Evolutionary conservation across 2,797 vertebrate species (phyloP), one percentile per base, ranked within the genome.

Genomic region (Sebastes cheni): DNA sequence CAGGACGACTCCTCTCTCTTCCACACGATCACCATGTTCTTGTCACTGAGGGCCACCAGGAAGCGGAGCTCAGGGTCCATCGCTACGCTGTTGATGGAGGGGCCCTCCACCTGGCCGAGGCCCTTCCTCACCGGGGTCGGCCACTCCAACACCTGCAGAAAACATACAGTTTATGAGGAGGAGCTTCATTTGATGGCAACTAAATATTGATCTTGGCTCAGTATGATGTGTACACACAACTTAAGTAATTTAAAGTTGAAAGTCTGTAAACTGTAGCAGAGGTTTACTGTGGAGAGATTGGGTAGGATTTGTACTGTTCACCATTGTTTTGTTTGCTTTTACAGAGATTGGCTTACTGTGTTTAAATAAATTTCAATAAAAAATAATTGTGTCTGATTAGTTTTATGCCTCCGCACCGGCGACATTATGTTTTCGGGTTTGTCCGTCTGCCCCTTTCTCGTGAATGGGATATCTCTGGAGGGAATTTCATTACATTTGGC

Each of bases 21-120:
- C 98, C 98, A 99, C 80, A 99, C 95, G 0, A 97, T 95, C 55
- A 97, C 96, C 70, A 99, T 95, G 86, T 99, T 99, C 87, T 97
- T 98, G 80, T 99, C 98, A 1, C 96, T 99, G 56, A 99, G 95
- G 4, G 97, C 97, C 0, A 98, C 96, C 67, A 99, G 95, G 93
- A 97, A 99, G 55, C 79, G 92, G 3, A 98, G 94, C 54, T 96
- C 87, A 1, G 97, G 93, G 85, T 97, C 97, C 91, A 97, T 95
- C 0, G 95, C 92, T 67, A 98, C 96, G 0, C 89, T 96, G 95
- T 99, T 99, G 80, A 99, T 95, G 81, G 97, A 95, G 30, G 97
- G 94, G 7, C 96, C 97, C 5, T 91, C 89, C 23, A 97, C 80
- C 2, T 85, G 75, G 6, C 87, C 52, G 4, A 89, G 86, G 50